phyloP scores from a whole-genome alignment of 2,113 vertebrate genomes.

The Leucopternis melanops region DNA sequence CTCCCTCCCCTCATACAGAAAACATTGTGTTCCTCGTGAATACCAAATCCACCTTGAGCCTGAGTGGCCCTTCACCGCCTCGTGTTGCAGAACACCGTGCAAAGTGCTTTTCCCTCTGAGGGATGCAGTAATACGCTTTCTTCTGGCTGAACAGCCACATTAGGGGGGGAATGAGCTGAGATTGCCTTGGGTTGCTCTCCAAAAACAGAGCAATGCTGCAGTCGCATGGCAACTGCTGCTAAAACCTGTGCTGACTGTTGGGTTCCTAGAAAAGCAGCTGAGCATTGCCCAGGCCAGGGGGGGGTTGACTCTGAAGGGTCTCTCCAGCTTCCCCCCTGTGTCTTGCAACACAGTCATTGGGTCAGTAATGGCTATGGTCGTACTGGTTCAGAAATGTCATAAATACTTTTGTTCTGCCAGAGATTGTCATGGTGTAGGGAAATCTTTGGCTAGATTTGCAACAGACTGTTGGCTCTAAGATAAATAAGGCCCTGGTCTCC shows the following conservation, averaged over 20 bases:
- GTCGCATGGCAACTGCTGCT: not conserved
- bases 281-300: not conserved
- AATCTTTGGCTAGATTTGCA: not conserved
- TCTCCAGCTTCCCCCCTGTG: not conserved
- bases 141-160: not conserved
- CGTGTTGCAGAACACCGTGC: not conserved
- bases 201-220: not conserved
- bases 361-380: not conserved
- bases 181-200: not conserved
- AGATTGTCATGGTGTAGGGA: not conserved
- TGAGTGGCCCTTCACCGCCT: not conserved
- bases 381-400: rapidly evolving
- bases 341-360: not conserved
- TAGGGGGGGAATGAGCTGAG: not conserved
- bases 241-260: not conserved
- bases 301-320: not conserved
- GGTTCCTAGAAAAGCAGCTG: not conserved
- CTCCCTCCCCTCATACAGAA: not conserved
- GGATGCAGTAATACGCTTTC: not conserved
- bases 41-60: not conserved
- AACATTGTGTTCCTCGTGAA: not conserved
- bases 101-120: not conserved
- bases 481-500: not conserved
- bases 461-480: not conserved
- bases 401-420: not conserved